A percentile compares a stretch with the other conserved stretches of the same genome.
These are phyloP conservation scores for Dasysyrphus albostriatus DNA, from an alignment of 2,888 invertebrate genomes.

Conservation along the genomic window DNA sequence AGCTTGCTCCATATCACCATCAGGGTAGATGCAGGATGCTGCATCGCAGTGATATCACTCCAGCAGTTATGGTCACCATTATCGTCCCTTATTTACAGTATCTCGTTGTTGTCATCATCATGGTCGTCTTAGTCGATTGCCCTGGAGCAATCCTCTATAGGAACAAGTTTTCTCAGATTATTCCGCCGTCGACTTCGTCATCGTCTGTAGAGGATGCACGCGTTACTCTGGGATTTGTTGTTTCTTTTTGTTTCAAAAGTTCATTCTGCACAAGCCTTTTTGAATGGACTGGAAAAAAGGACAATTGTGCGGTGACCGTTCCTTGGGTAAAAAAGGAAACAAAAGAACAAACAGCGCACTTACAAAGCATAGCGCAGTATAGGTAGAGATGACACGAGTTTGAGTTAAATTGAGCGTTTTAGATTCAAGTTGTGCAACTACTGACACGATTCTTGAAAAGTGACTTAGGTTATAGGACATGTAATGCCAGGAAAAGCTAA, in stretches of 20 bases:
- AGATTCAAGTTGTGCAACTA: slow-evolving; percentile 36
- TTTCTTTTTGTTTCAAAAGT: slow-evolving; percentile 36
- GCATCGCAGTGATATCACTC: slow-evolving; percentile 47
- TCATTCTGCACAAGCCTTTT: slow-evolving; percentile 38
- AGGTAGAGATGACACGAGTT: slow-evolving; percentile 44
- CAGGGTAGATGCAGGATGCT: slow-evolving; percentile 26
- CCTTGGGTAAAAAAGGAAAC: slow-evolving; percentile 24
- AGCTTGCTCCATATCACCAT: slow-evolving; percentile 39
- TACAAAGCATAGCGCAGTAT: neutral
- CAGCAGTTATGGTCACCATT: slow-evolving; percentile 65
- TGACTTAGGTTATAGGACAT: slow-evolving; percentile 50
- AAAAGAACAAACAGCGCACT: slow-evolving; percentile 17
- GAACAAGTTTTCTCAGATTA: slow-evolving; percentile 67
- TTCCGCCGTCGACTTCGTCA: slow-evolving; percentile 29
- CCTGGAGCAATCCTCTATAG: slow-evolving; percentile 49
- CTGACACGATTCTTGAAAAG: slow-evolving; percentile 32
- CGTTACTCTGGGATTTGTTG: slow-evolving; percentile 30
- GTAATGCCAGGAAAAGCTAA: slow-evolving; percentile 50
- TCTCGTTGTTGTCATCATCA: slow-evolving; percentile 57
- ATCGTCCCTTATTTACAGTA: slow-evolving; percentile 53
- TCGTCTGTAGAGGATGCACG: slow-evolving; percentile 3
- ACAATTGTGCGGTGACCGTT: slow-evolving; percentile 60
- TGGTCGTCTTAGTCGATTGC: slow-evolving; percentile 66
- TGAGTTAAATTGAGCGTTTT: slow-evolving; percentile 58
- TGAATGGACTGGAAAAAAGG: slow-evolving; percentile 32